Evolutionary conservation across 2,797 vertebrate species (phyloP), one percentile per base, ranked within the genome.

Genomic region (Champsocephalus gunnari): DNA sequence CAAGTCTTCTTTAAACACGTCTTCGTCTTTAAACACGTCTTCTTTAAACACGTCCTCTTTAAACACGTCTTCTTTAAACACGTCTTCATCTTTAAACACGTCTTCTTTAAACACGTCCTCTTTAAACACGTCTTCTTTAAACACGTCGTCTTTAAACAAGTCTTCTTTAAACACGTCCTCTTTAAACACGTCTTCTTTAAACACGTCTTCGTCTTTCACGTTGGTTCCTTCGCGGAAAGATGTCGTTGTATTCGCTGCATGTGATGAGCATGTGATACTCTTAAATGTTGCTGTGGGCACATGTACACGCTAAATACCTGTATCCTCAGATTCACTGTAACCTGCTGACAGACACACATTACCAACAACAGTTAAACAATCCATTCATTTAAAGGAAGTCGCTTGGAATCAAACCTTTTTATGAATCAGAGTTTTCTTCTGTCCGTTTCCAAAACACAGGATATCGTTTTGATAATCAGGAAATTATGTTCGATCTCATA

Each of bases 191-290:
- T 58, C 41, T 48, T 54, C 62, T 51, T 74, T 48, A 0, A 24
- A 13, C 11, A 17, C 2, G 3, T 71, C 13, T n/a, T 60, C 10
- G 61, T 45, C 19, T 32, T 47, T 71, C 56, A 49, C 9, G 0
- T 5, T 17, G 44, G 41, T 21, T 7, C 73, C 65, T 69, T 60
- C 38, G 9, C 62, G 59, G 47, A 72, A 65, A 63, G 48, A 62
- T 66, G 57, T 62, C 21, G 59, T 74, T 73, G 66, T 60, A 50
- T 21, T 63, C 49, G 34, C 14, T 62, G 67, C 67, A 72, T 66
- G 59, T 69, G 48, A 41, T 19, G 13, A 73, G n/a, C 56, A 44
- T 60, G 61, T 43, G 1, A 28, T 38, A 1, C 60, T 3, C 32
- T 17, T 17, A 4, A 48, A 17, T 47, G 47, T 77, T 43, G 4